These are phyloP conservation scores for Hephaestus fuliginosus DNA, from an alignment of 2,797 vertebrate genomes.

Conservation along the genomic window DNA sequence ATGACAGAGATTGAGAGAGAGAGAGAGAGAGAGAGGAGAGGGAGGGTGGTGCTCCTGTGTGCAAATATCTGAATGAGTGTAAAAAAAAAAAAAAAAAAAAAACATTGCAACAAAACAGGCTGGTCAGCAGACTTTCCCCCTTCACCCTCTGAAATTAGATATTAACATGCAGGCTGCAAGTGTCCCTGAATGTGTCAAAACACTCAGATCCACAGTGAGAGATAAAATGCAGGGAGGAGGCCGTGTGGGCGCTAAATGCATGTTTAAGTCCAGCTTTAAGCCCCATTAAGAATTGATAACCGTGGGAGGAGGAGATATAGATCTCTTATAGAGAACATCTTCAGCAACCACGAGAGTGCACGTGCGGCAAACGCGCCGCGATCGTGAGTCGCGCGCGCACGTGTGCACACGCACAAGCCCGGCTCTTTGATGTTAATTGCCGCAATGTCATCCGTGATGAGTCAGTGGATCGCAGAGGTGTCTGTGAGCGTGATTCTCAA, in stretches of 20 bases:
- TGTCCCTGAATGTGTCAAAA: slow-evolving; percentile 46
- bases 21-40: neutral
- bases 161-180: neutral
- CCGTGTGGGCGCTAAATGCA: slow-evolving; percentile 3
- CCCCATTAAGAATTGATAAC: slow-evolving; percentile 65
- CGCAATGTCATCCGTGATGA: slow-evolving; percentile 58
- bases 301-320: slow-evolving; percentile 40
- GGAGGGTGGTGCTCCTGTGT: slow-evolving; percentile 17
- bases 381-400: neutral
- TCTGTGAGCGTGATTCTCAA: slow-evolving; percentile 19
- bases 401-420: neutral
- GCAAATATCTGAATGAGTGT: slow-evolving; percentile 59
- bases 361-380: neutral
- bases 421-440: slow-evolving; percentile 46
- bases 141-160: slow-evolving; percentile 21
- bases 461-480: slow-evolving; percentile 50
- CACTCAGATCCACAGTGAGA: neutral
- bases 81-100: slow-evolving; percentile 7
- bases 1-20: slow-evolving; percentile 51
- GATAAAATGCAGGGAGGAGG: neutral
- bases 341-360: neutral
- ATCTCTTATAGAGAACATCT: slow-evolving; percentile 19
- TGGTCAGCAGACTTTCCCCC: slow-evolving; percentile 46
- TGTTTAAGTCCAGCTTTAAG: slow-evolving; percentile 31
- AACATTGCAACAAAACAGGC: slow-evolving; percentile 12